Evolutionary conservation across 2,113 vertebrate species (phyloP).

Genomic region (Coryphaenoides rupestris): DNA sequence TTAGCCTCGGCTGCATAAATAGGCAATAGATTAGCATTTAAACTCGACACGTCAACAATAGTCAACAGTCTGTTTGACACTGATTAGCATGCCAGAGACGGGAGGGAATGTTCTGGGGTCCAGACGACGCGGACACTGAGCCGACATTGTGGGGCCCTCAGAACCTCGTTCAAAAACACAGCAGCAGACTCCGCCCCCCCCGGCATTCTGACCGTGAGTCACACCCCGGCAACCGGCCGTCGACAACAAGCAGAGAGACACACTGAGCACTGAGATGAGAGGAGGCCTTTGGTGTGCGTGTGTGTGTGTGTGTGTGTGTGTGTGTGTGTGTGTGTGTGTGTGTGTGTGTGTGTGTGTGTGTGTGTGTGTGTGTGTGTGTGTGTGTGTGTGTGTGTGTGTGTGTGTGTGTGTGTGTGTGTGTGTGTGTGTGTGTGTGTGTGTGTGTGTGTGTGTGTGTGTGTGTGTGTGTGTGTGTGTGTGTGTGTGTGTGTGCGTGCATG

Average conservation of each 20-base stretch:
- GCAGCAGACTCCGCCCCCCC: constrained; percentile 25
- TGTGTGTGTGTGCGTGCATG: no score
- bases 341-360: no score
- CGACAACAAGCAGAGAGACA: constrained; percentile 38
- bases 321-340: no score
- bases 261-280: constrained; percentile 23
- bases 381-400: no score
- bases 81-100: constrained; percentile 49
- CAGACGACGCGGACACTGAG: constrained; percentile 48
- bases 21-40: constrained; percentile 34
- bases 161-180: constrained; percentile 61
- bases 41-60: constrained; percentile 44
- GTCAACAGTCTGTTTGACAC: constrained; percentile 48
- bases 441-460: no score
- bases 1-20: constrained; percentile 37
- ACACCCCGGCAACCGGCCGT: constrained; percentile 43
- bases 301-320: no score
- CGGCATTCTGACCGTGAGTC: constrained; percentile 58
- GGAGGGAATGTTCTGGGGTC: constrained; percentile 53
- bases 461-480: no score
- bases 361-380: no score
- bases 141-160: constrained; percentile 51
- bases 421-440: no score
- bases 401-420: no score
- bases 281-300: constrained; percentile 11